Evolutionary conservation across 1,140 invertebrate species (phyloP).

Genomic region (Glossosoma conforme): DNA sequence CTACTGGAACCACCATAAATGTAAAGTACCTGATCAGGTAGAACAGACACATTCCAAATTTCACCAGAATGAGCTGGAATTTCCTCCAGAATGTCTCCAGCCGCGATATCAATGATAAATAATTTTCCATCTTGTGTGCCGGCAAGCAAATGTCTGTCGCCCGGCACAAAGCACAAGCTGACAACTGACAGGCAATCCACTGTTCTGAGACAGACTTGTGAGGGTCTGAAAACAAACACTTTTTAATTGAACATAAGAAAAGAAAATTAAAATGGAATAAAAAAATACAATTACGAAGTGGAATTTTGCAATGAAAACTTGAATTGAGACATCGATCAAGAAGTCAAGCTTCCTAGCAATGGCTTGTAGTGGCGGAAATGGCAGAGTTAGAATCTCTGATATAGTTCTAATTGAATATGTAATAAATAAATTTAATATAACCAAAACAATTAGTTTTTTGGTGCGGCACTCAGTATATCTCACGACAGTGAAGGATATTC

Average conservation of each 20-base stretch:
- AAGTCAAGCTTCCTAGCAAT: too few species aligned
- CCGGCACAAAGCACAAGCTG: conserved; percentile 79
- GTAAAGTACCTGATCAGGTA: conserved; percentile 62
- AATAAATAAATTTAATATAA: conserved; percentile 8
- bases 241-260: conserved; percentile 19
- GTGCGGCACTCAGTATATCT: too few species aligned
- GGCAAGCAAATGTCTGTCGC: conserved; percentile 85
- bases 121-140: conserved; percentile 85
- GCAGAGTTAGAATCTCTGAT: too few species aligned
- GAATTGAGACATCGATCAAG: too few species aligned
- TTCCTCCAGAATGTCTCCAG: conserved; percentile 71
- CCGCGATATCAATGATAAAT: conserved; percentile 81
- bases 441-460: too few species aligned
- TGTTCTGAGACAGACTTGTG: conserved; percentile 78
- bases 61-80: conserved; percentile 75
- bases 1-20: too few species aligned
- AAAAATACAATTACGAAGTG: too few species aligned
- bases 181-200: conserved; percentile 69
- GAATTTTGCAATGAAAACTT: too few species aligned
- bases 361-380: too few species aligned
- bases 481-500: too few species aligned
- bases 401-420: too few species aligned
- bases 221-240: conserved; percentile 52
- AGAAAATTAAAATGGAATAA: too few species aligned
- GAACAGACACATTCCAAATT: conserved; percentile 72